These are phyloP conservation scores for Nephrocerus scutellatus DNA, from an alignment of 2,888 invertebrate genomes.

Conservation along the genomic window DNA sequence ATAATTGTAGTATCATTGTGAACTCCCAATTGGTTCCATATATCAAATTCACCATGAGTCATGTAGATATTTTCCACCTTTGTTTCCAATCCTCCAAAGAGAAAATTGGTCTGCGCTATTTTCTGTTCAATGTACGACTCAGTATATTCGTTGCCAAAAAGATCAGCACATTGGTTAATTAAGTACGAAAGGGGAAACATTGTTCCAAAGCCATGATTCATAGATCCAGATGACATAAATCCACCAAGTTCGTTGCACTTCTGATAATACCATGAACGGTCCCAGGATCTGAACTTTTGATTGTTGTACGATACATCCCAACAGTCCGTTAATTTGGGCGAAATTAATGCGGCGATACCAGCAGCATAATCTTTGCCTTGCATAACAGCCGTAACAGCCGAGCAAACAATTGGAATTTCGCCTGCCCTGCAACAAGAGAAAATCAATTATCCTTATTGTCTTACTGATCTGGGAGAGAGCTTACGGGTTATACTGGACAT, in stretches of 20 bases:
- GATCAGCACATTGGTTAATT: slow-evolving; percentile 26
- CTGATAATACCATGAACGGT: slow-evolving; percentile 78
- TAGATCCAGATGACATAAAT: slow-evolving; percentile 63
- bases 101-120: too few species aligned
- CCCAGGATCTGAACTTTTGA: neutral
- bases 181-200: slow-evolving; percentile 32
- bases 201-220: slow-evolving; percentile 50
- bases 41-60: too few species aligned
- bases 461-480: neutral
- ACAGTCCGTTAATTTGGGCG: slow-evolving; percentile 20
- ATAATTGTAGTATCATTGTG: too few species aligned
- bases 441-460: neutral
- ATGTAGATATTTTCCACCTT: too few species aligned
- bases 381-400: slow-evolving; percentile 20
- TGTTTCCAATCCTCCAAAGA: too few species aligned
- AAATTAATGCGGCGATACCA: slow-evolving; percentile 24
- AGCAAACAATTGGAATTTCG: slow-evolving; percentile 19
- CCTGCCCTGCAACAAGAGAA: slow-evolving; percentile 1
- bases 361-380: slow-evolving; percentile 24
- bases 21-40: too few species aligned
- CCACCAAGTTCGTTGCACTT: slow-evolving; percentile 79
- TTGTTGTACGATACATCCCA: neutral
- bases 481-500: slow-evolving; percentile 34
- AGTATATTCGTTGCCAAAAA: too few species aligned
- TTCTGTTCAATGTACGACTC: too few species aligned